Conservation (phyloP, 1,140 invertebrate genomes). For the Gonioctena quinquepunctata region DNA sequence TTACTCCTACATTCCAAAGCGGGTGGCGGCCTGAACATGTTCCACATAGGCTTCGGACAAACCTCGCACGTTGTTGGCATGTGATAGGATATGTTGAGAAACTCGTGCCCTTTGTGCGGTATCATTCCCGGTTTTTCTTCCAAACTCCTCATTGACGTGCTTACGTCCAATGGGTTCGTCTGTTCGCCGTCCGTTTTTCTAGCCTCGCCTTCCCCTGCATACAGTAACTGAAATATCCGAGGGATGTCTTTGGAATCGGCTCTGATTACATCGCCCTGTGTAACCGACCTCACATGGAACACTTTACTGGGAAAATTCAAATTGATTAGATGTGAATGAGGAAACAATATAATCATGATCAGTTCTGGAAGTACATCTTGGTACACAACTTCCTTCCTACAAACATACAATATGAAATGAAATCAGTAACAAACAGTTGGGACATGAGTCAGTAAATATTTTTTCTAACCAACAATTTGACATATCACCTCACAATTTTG, state of each 20-base stretch:
- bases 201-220: constrained; percentile 92
- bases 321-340: too few species aligned
- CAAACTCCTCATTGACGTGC: constrained; percentile 54
- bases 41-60: constrained; percentile 95
- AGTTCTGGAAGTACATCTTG: too few species aligned
- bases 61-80: constrained; percentile 98
- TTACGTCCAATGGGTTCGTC: constrained; percentile 54
- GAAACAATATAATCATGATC: too few species aligned
- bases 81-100: constrained; percentile 94
- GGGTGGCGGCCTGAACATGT: constrained; percentile 94
- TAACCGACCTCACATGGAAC: constrained; percentile 97
- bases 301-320: constrained; percentile 89
- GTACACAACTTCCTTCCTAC: too few species aligned
- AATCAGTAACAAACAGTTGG: too few species aligned
- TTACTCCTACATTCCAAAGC: constrained; percentile 94
- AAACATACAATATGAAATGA: too few species aligned
- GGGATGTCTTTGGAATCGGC: constrained; percentile 99
- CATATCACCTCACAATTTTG: too few species aligned
- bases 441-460: too few species aligned
- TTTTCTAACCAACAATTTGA: too few species aligned
- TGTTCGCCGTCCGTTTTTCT: constrained; percentile 77
- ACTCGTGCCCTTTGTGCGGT: constrained; percentile 93
- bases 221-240: constrained; percentile 95
- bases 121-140: constrained; percentile 75
- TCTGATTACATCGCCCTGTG: constrained; percentile 97